Evolutionary conservation across 1,140 invertebrate species (phyloP), one percentile per base, ranked within the genome.

Genomic region (Drosophila nikananu): DNA sequence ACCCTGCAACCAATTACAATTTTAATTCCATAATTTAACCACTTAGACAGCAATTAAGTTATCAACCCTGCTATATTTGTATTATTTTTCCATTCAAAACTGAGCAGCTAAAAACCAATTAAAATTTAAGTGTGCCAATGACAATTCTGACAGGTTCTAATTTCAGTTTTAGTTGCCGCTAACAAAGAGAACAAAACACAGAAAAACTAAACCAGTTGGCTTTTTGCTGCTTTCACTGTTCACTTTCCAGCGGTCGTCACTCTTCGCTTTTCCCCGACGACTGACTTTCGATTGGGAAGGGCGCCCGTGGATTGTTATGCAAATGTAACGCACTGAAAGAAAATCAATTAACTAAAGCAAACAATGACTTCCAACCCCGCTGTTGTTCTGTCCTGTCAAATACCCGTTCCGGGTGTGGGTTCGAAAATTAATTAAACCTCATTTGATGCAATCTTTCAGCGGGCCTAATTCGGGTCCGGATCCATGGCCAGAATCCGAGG

Each of bases 311-410:
- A 81, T 73, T 81, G 81, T 89, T 81, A 89, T 84, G 86, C 84
- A 87, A 87, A 87, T 84, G 77, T 30, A 84, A 68, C 73, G 70
- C 78, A 84, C 73, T 90, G 84, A 89, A 89, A 89, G 84, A 89
- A 90, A 89, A 89, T 89, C 86, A 89, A 89, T 89, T 89, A 89
- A 78, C 84, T 89, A 66, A 78, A 81, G 78, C 87, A 89, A 89
- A 89, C 76, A 79, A 79, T 78, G 57, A 23, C 30, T 44, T 21
- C 37, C 30, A 32, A 32, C 70, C 37, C 0, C 21, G 15, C 2
- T 0, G 5, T 12, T 10, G 19, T 35, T 23, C 42, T 27, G 59
- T 67, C 59, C 75, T 83, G 81, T 83, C 64, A 77, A 76, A 65
- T 19, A 32, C 19, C 58, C 32, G 42, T 42, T 65, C 21, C 66